Percentiles rank a stretch among this genome's conserved stretches.
Evolutionary conservation across 2,113 vertebrate genomes (phyloP).

Genomic region (Cyanoliseus patagonus): DNA sequence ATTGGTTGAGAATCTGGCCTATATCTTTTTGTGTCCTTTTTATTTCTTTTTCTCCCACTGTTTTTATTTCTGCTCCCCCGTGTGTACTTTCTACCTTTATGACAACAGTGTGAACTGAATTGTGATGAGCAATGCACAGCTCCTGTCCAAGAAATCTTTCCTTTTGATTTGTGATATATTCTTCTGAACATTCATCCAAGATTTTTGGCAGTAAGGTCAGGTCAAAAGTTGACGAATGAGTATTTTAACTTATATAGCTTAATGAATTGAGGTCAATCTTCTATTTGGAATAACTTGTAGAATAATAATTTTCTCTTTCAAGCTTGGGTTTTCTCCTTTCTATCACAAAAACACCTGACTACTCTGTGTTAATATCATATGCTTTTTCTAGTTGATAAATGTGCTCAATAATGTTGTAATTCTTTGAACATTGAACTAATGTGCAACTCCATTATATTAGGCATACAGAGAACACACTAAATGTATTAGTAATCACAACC

Average conservation of each 20-base stretch:
- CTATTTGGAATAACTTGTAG: neutral
- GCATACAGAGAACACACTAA: neutral
- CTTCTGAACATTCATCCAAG: neutral
- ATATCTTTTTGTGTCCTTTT: neutral
- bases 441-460: neutral
- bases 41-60: neutral
- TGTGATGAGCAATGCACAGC: neutral
- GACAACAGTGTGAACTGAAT: neutral
- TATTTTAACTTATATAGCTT: neutral
- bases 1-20: neutral
- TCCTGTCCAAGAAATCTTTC: neutral
- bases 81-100: neutral
- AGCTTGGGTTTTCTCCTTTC: neutral
- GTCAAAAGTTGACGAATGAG: constrained; percentile 15
- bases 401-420: constrained; percentile 18
- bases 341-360: neutral
- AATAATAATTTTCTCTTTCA: constrained; percentile 26
- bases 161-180: neutral
- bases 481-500: neutral
- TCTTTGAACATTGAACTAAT: constrained; percentile 18
- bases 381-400: neutral
- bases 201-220: constrained; percentile 11
- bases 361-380: constrained; percentile 11
- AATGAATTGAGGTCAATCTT: constrained; percentile 33
- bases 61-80: neutral